Conservation (phyloP, 2,797 vertebrate species). For the Caiman crocodilus region DNA sequence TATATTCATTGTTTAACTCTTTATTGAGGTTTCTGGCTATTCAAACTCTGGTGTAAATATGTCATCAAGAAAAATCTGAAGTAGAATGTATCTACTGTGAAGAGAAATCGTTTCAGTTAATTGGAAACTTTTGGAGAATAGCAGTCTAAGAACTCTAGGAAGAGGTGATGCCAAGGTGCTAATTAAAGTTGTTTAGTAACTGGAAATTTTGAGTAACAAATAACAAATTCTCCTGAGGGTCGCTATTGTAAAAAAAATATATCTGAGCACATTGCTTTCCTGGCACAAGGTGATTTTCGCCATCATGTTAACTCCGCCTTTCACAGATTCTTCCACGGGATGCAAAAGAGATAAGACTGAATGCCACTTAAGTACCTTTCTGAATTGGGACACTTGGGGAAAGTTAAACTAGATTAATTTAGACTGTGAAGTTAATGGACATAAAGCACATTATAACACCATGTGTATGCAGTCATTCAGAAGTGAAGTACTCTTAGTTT, state of each 20-base stretch:
- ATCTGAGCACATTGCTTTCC: constrained; percentile 35
- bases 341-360: neutral
- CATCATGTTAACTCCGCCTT: constrained; percentile 52
- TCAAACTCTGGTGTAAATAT: neutral
- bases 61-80: constrained; percentile 15
- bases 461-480: neutral
- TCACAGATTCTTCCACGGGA: constrained; percentile 36
- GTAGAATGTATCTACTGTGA: constrained; percentile 20
- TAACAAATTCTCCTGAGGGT: constrained; percentile 49
- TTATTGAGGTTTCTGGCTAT: neutral
- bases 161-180: constrained; percentile 62
- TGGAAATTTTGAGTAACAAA: constrained; percentile 44
- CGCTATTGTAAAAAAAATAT: constrained; percentile 44
- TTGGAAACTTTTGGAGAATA: constrained; percentile 50
- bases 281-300: constrained; percentile 26
- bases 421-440: neutral
- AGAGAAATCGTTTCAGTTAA: constrained; percentile 69
- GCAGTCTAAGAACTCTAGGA: constrained; percentile 29
- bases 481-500: neutral
- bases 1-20: neutral
- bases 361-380: constrained; percentile 33
- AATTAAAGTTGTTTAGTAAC: constrained; percentile 62
- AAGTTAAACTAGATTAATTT: neutral
- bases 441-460: neutral
- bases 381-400: neutral